phyloP scores from a whole-genome alignment of 2,888 invertebrate species.

The Volucella bombylans region DNA sequence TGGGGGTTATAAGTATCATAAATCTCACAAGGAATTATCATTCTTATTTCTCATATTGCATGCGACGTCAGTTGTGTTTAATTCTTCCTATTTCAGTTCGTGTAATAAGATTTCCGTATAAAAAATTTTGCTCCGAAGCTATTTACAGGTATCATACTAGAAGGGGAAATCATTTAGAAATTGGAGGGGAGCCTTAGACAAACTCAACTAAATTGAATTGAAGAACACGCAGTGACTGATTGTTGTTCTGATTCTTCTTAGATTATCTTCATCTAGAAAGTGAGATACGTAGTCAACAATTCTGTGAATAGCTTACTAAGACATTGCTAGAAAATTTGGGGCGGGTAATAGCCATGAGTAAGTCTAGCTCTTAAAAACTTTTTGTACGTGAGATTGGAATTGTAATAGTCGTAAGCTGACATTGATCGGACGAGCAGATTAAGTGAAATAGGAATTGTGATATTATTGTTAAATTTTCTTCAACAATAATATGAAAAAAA shows the following conservation, averaged over 20 bases:
- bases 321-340: conserved; percentile 34
- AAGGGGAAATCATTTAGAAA: not conserved
- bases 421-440: conserved; percentile 6
- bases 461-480: too few species aligned
- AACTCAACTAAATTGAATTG: conserved; percentile 31
- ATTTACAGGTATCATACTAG: not conserved
- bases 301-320: conserved; percentile 16
- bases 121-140: conserved; percentile 38
- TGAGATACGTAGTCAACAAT: conserved; percentile 37
- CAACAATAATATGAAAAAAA: too few species aligned
- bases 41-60: conserved; percentile 32
- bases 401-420: not conserved
- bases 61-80: conserved; percentile 57
- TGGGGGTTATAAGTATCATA: conserved; percentile 24
- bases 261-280: conserved; percentile 65
- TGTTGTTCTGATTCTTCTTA: conserved; percentile 36
- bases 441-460: not conserved
- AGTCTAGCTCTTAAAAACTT: not conserved
- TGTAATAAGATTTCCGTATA: conserved; percentile 54
- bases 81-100: conserved; percentile 41
- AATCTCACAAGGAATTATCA: conserved; percentile 45
- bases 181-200: not conserved
- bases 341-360: not conserved
- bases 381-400: conserved; percentile 1
- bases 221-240: conserved; percentile 31